Percentiles rank a stretch among this genome's conserved stretches.
These are phyloP conservation scores for Frankliniella fusca DNA, from an alignment of 2,888 invertebrate genomes.

Conservation along the genomic window DNA sequence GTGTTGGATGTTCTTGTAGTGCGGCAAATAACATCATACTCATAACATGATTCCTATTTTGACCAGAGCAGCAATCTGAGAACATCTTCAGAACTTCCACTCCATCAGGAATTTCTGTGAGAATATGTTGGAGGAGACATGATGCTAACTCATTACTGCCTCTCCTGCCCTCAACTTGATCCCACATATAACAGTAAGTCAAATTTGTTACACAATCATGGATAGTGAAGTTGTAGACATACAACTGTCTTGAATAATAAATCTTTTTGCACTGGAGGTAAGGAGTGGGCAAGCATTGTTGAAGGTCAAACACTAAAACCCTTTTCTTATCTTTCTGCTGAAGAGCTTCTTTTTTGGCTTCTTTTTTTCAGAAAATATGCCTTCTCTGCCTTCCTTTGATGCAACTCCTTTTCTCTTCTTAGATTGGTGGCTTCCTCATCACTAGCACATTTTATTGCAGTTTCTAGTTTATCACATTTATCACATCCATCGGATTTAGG, in stretches of 20 bases:
- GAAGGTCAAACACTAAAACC: slow-evolving; percentile 30
- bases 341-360: neutral
- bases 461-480: neutral
- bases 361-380: neutral
- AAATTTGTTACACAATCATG: too few species aligned
- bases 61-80: neutral
- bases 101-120: slow-evolving; percentile 28
- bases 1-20: too few species aligned
- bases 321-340: neutral
- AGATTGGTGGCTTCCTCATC: neutral
- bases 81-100: neutral
- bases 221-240: slow-evolving; percentile 36
- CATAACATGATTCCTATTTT: neutral
- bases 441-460: neutral
- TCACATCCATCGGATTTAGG: too few species aligned
- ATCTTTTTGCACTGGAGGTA: neutral
- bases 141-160: slow-evolving; percentile 37
- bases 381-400: neutral
- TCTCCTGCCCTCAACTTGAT: slow-evolving; percentile 34
- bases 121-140: slow-evolving; percentile 33
- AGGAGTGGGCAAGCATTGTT: slow-evolving; percentile 27
- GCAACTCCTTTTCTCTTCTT: neutral
- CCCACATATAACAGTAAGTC: slow-evolving; percentile 33
- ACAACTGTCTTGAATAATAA: slow-evolving; percentile 33
- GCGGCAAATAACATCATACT: neutral